Conservation (phyloP, 2,113 vertebrate species). For the Corydoras maculifer region DNA sequence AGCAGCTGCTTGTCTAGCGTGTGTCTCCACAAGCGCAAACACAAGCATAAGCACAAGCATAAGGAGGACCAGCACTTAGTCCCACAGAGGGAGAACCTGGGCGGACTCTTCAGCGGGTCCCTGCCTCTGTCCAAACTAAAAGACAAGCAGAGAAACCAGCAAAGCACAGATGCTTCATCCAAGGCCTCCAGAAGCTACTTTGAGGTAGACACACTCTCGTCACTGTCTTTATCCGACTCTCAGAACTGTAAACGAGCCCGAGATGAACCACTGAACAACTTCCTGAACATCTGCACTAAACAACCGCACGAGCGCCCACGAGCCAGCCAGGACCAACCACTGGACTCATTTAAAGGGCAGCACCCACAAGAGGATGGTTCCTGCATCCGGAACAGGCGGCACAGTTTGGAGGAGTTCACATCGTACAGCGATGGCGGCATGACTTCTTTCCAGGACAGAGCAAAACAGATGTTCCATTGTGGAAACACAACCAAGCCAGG, state of each 20-base stretch:
- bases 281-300: conserved; percentile 79
- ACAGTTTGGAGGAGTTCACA: conserved; percentile 82
- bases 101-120: conserved; percentile 86
- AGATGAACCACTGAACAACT: conserved; percentile 73
- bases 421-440: conserved; percentile 83
- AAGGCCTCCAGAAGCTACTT: conserved; percentile 78
- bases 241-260: conserved; percentile 85
- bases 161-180: conserved; percentile 59
- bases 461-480: conserved; percentile 66
- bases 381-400: conserved; percentile 72
- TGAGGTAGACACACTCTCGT: conserved; percentile 83
- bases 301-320: conserved; percentile 67
- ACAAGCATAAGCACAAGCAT: conserved; percentile 98
- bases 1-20: conserved; percentile 72
- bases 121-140: conserved; percentile 82
- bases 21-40: conserved; percentile 94
- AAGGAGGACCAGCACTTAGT: conserved; percentile 86
- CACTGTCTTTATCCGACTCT: conserved; percentile 78
- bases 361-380: conserved; percentile 72
- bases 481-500: conserved; percentile 71
- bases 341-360: conserved; percentile 78
- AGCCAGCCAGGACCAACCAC: conserved; percentile 55
- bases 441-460: conserved; percentile 80
- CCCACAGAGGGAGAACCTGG: conserved; percentile 79
- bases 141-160: conserved; percentile 78